Base-by-base conservation (phyloP, 2,888 invertebrate species). In the Colletes collaris region DNA sequence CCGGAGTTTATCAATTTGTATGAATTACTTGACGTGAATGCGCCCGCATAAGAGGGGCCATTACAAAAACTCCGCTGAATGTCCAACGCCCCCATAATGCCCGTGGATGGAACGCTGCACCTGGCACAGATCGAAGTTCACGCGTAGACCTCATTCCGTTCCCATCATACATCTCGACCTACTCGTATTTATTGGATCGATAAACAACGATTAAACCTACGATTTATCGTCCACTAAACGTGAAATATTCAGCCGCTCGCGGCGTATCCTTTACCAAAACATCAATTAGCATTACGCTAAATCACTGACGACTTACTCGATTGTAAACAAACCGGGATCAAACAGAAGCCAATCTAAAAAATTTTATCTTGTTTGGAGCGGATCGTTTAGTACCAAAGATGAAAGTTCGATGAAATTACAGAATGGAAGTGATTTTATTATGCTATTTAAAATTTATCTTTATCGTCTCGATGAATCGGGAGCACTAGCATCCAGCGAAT, bases 61-160 rank as follows among this genome's bases (percentile, higher is more conserved):
- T 90, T 88, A 88, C 82, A 83, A 83, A 87, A 90, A 89, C 86
- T 88, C 82, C 85, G 70, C 79, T 89, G 88, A 88, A 86, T 78
- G 80, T 78, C 77, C 81, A 75, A 87, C 91, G 88, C 90, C 90
- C 90, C 84, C 91, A 90, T 90, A 89, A 86, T 77, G 74, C 72
- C 58, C 75, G 59, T 70, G 65, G 64, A 74, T 60, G 83, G 80
- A 82, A 79, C 81, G 78, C 73, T 85, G 87, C 90, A 90, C 90
- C 90, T 90, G 90, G 89, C 64, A 64, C 64, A 85, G 81, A 85
- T 83, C 78, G 65, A 78, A 82, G 74, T 84, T 86, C 75, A 81
- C 76, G 63, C 71, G 60, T 77, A 62, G 62, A 77, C 62, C 75
- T 74, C 62, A 37, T 72, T 76, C 80, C 72, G 53, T 65, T 76